A percentile compares a stretch with the other conserved stretches of the same genome.
These are phyloP conservation scores for Ferdinandea cuprea DNA, from an alignment of 2,888 invertebrate species.

Conservation along the genomic window DNA sequence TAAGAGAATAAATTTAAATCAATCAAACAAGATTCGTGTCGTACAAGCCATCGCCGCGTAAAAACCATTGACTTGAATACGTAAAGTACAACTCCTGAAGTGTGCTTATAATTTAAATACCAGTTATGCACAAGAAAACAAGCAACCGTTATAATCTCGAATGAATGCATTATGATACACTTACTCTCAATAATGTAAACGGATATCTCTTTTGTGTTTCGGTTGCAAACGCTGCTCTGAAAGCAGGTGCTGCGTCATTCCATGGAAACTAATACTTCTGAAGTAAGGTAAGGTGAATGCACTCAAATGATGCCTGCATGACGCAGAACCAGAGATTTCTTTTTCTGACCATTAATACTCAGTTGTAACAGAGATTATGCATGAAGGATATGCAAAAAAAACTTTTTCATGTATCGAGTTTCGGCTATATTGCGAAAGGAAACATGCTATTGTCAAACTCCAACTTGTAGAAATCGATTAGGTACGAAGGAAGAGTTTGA, in stretches of 20 bases:
- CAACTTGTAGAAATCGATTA: no score
- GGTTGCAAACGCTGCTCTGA: background rate
- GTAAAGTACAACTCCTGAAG: background rate
- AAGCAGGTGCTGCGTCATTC: constrained; percentile 40
- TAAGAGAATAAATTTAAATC: no score
- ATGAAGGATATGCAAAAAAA: no score
- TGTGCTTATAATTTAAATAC: background rate
- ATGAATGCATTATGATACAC: constrained; percentile 10
- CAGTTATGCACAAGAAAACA: constrained; percentile 34
- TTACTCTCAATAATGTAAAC: constrained; percentile 41
- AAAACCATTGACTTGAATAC: background rate
- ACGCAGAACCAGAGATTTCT: background rate
- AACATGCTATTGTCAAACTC: no score
- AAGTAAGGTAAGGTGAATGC: constrained; percentile 60
- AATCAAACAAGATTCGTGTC: background rate
- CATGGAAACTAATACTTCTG: constrained; percentile 32
- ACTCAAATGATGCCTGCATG: constrained; percentile 22
- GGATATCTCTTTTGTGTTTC: constrained; percentile 58
- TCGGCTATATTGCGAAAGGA: no score
- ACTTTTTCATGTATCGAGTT: no score
- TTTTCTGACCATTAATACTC: background rate
- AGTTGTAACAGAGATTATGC: no score
- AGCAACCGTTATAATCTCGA: background rate
- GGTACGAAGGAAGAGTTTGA: no score
- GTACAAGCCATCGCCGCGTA: constrained; percentile 8